Base-by-base conservation (phyloP, 2,113 vertebrate species). In the Perca flavescens region DNA sequence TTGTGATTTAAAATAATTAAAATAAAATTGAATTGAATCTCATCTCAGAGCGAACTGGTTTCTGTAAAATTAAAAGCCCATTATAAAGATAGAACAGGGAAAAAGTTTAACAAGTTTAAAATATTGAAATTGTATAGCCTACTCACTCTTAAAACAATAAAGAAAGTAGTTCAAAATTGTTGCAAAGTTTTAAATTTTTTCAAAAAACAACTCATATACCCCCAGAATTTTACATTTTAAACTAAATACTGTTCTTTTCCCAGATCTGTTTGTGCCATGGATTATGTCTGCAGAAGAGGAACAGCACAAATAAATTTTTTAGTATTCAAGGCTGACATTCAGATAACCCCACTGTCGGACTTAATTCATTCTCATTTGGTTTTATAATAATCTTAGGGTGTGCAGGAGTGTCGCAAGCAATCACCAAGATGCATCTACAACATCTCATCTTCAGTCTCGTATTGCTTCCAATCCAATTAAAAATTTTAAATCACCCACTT, bases 11-110 rank as follows among this genome's bases (percentile, higher is more conserved):
- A 31, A 40, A 40, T 40, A 40, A 40, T 8, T 40, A 40, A 40
- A 40, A 40, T 40, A 40, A 8, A 40, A 40, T 40, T 9, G 0
- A 34, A 34, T 31, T 31, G 7, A 36, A 36, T 76, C 63, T 70
- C 16, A 40, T 57, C 34, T 47, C 13, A 34, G 22, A 15, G 52
- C 67, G 63, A 36, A 52, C 46, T 40, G 21, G 12, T 2, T 12
- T 7, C 28, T 8, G 4, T 34, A 21, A 62, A 77, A 63, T 14
- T 10, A 31, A 19, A 31, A 56, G 7, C 19, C n/a, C 19, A 19
- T 58, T 40, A 47, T 25, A 54, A 72, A 62, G 36, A 82, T 60
- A 58, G 71, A 74, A 79, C 22, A 15, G 17, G 1, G 3, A 9
- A 36, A 43, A 62, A 46, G 6, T 21, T 10, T 40, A 64, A 56